Evolutionary conservation across 1,140 invertebrate species (phyloP), one percentile per base, ranked within the genome.

Genomic region (Danaus plexippus): DNA sequence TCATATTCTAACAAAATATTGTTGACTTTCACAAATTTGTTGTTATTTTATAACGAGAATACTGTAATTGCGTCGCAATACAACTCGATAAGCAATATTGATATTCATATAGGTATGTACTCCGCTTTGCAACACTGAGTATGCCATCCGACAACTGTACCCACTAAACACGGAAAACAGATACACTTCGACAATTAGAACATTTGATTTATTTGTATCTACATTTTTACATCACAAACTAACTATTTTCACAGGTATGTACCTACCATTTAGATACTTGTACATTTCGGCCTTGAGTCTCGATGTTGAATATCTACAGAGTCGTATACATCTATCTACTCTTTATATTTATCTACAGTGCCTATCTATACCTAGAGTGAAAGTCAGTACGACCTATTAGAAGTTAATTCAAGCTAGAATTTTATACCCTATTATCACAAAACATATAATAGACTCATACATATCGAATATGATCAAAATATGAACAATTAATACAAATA

Each of bases 231-330:
- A 60, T 65, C 73, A 73, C 57, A 61, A 58, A 68, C 67, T 74
- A 69, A 73, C 70, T 71, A 65, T 75, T 76, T 77, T 73, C 67
- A 69, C 52, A 64, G 52, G 22, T 65, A 73, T 63, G 63, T 80
- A 75, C 59, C 54, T 78, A 73, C 53, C 66, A 67, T 67, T 65
- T 82, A 79, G 63, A 67, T 75, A 77, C 69, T 80, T 81, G 73
- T 84, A 69, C 78, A 82, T 81, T 87, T 85, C 84, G 81, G 84
- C 84, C 84, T 87, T 87, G 81, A 87, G 80, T 77, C 74, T 86
- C 79, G 79, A 84, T 82, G 82, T 86, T 80, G 78, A 82, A 86
- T 84, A 82, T 82, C 76, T 85, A 82, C 75, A 73, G 73, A 71
- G 61, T 77, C 68, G 67, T 78, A 76, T 77, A 81, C 64, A 74